Percentiles rank a stretch among this genome's conserved stretches.
These are phyloP conservation scores for Trissoscelio sp. DNA, from an alignment of 2,888 invertebrate species.

Conservation along the genomic window DNA sequence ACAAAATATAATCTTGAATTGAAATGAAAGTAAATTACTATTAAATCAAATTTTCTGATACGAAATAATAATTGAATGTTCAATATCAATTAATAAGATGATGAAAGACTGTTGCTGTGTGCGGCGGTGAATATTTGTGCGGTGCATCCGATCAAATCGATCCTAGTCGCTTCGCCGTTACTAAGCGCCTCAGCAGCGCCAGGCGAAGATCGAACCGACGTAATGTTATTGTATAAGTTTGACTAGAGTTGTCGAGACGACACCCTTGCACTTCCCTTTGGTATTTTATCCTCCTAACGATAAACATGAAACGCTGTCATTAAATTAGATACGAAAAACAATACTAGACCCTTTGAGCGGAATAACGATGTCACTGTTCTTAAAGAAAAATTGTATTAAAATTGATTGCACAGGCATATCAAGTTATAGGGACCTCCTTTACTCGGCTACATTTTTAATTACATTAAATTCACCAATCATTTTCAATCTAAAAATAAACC, in stretches of 20 bases:
- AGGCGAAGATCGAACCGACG: constrained; percentile 18
- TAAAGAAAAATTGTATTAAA: constrained; percentile 2
- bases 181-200: constrained; percentile 38
- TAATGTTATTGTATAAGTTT: constrained; percentile 29
- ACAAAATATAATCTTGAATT: no score
- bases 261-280: constrained; percentile 13
- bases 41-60: no score
- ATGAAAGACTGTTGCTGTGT: constrained; percentile 16
- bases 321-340: constrained; percentile 12
- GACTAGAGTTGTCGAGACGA: constrained; percentile 8
- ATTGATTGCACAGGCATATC: constrained; percentile 17
- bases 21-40: no score
- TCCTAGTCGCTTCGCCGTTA: constrained; percentile 31
- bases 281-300: constrained; percentile 14
- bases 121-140: constrained; percentile 7
- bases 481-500: no score
- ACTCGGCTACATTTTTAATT: no score
- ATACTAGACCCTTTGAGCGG: not conserved
- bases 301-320: constrained; percentile 10
- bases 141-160: constrained; percentile 43
- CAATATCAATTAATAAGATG: constrained; percentile 11
- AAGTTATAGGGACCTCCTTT: no score
- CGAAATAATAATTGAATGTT: no score
- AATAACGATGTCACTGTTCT: not conserved
- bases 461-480: no score